A percentile compares a stretch with the other conserved stretches of the same genome.
Evolutionary conservation across 2,888 invertebrate genomes (phyloP).

Genomic region (Allygus modestus): DNA sequence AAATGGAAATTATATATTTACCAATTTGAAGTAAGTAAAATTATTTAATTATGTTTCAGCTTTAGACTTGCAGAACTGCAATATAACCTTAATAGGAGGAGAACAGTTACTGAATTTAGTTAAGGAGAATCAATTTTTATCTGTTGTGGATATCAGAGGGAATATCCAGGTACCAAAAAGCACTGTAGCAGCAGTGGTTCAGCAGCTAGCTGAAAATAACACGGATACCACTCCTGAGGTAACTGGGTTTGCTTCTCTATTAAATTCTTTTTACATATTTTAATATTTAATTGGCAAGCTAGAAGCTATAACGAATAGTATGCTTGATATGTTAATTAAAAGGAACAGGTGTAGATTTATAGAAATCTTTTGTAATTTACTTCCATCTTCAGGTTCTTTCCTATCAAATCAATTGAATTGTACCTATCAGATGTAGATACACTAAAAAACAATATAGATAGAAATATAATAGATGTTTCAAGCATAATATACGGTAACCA

Average conservation of each 20-base stretch:
- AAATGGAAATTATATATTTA: too few species aligned
- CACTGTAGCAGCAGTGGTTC: constrained; percentile 50
- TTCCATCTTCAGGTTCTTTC: too few species aligned
- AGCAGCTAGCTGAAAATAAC: constrained; percentile 57
- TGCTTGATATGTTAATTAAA: too few species aligned
- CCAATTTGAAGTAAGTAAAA: too few species aligned
- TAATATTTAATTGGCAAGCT: background rate
- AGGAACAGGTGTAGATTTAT: too few species aligned
- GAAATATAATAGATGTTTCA: too few species aligned
- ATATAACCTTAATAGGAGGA: constrained; percentile 81
- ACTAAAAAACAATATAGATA: too few species aligned
- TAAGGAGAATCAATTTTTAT: constrained; percentile 66
- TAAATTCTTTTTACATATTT: background rate
- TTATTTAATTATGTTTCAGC: constrained; percentile 74
- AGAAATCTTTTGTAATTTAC: too few species aligned
- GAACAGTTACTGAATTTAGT: constrained; percentile 79
- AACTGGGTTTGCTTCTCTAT: background rate
- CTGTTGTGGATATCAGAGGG: constrained; percentile 78
- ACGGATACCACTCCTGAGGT: constrained; percentile 56
- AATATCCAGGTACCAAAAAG: constrained; percentile 76
- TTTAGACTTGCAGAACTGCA: constrained; percentile 86
- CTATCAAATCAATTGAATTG: too few species aligned
- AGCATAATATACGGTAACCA: too few species aligned
- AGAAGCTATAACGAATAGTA: too few species aligned
- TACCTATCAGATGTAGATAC: too few species aligned